Evolutionary conservation across 2,797 vertebrate genomes (phyloP), one percentile per base, ranked within the genome.

Genomic region (Sylvia borin): DNA sequence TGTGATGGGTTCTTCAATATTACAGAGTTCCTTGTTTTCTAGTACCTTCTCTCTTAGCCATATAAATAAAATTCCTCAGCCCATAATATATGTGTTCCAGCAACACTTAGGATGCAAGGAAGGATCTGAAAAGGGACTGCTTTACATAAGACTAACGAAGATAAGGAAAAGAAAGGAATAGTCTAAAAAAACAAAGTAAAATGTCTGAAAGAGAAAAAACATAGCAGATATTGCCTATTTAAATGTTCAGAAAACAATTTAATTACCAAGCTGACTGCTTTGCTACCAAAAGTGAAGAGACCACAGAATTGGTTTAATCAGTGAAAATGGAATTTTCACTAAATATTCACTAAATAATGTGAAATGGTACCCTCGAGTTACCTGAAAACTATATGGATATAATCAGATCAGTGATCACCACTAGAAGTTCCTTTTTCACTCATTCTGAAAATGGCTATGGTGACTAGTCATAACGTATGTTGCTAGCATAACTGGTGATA

Each of bases 91-190:
- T 7, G 10, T 26, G 5, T 74, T 92, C 64, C 75, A 93, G 27
- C 62, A 90, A 88, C 6, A 64, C 36, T 77, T 38, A 79, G 10
- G 25, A 85, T 62, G 24, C n/a, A 86, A 88, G 36, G 13, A 77
- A 70, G 55, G 61, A 86, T 73, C n/a, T 93, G 62, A 93, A 92
- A 94, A 95, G 21, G 65, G 26, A 57, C n/a, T 74, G 45, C 61
- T 66, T 64, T 85, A 42, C 9, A 5, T 16, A 67, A 67, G 70
- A 79, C 55, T 93, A 24, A 85, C 27, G 2, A 88, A 43, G 47
- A 94, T 34, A 90, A 93, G 75, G 29, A 81, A 90, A 96, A 95
- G 70, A 26, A 94, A 61, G 34, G 40, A 88, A 50, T 5, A 96
- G 18, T 20, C 90, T 67, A 83, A 94, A 62, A 62, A 67, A 95